phyloP scores from a whole-genome alignment of 2,888 invertebrate genomes.

The Cheilosia variabilis region DNA sequence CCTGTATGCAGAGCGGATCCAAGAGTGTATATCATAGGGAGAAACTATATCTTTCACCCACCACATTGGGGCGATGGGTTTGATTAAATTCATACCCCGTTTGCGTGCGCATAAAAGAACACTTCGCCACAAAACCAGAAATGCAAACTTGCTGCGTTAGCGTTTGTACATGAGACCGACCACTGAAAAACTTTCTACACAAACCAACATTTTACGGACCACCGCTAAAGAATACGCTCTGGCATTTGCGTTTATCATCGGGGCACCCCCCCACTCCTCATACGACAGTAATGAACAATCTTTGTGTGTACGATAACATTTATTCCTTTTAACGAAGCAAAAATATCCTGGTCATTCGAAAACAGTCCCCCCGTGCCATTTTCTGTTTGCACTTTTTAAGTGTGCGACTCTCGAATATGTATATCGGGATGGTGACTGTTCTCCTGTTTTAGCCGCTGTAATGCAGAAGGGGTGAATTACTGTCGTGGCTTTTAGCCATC shows the following conservation, averaged over 20 bases:
- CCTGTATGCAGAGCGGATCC: neutral
- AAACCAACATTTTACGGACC: constrained; percentile 11
- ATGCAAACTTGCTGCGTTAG: neutral
- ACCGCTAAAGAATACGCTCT: constrained; percentile 1
- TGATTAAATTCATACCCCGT: neutral
- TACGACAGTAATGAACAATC: constrained; percentile 27
- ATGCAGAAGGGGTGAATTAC: constrained; percentile 17
- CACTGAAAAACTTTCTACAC: constrained; percentile 17
- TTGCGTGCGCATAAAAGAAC: neutral
- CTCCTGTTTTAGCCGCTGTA: constrained; percentile 17
- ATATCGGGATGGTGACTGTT: neutral
- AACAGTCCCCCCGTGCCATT: neutral
- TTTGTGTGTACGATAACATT: constrained; percentile 19
- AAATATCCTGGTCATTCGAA: constrained; percentile 19
- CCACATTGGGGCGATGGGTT: neutral
- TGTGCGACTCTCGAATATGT: too few species aligned
- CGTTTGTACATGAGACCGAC: constrained; percentile 12
- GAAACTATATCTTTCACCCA: neutral
- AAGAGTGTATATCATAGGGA: neutral
- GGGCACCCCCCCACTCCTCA: neutral
- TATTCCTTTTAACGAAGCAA: constrained; percentile 33
- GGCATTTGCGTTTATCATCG: constrained; percentile 5
- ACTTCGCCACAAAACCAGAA: constrained; percentile 5
- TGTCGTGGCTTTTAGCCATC: neutral
- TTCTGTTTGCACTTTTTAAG: neutral